Conservation (phyloP, 2,113 vertebrate species). For the Mandrillus leucophaeus region DNA sequence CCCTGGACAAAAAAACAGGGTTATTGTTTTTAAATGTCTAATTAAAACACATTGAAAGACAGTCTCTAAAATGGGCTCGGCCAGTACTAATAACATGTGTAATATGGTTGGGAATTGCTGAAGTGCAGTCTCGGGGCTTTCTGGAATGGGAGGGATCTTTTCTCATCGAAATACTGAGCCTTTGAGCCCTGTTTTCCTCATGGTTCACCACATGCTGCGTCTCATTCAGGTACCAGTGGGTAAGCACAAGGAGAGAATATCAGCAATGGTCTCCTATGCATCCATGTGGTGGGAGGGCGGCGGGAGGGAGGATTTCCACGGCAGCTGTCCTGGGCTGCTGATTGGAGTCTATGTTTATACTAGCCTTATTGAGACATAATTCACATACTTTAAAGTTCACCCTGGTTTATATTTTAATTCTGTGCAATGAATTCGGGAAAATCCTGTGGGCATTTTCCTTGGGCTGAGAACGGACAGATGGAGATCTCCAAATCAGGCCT, state of each 20-base stretch:
- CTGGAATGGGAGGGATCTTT: not conserved
- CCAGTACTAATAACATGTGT: not conserved
- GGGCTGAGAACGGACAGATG: not conserved
- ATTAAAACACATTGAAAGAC: conserved; percentile 58
- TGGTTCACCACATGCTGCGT: accelerated
- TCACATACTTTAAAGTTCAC: not conserved
- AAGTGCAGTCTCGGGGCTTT: not conserved
- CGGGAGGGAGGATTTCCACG: too few species aligned
- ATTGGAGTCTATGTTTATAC: not conserved
- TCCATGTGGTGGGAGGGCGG: accelerated
- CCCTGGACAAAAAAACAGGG: not conserved
- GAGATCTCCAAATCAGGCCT: not conserved
- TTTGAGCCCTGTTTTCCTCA: not conserved
- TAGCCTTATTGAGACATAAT: not conserved
- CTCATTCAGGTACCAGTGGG: not conserved
- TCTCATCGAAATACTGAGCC: not conserved
- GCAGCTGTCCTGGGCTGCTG: not conserved
- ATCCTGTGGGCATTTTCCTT: not conserved
- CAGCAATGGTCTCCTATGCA: accelerated
- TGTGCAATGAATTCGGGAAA: not conserved
- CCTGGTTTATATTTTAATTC: not conserved
- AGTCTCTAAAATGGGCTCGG: conserved; percentile 67
- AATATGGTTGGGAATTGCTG: not conserved
- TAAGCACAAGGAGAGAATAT: not conserved
- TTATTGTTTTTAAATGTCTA: conserved; percentile 48